Evolutionary conservation across 2,888 invertebrate species (phyloP), one percentile per base, ranked within the genome.

Genomic region (Cybosia mesomella): DNA sequence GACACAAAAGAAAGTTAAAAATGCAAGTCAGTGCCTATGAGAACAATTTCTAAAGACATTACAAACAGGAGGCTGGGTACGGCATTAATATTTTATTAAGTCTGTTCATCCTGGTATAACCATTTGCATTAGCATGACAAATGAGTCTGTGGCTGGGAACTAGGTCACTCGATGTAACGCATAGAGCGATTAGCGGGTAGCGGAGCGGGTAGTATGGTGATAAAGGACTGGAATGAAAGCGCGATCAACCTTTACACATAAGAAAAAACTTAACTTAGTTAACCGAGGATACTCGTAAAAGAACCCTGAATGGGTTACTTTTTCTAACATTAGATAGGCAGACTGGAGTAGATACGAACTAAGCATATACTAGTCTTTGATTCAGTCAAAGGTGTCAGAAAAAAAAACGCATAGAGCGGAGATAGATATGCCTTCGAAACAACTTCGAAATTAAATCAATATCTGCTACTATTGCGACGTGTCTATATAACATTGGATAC

Each of bases 1-100:
- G 39, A 22, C n/a, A 39, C 64, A 64, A 43, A 64, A 39, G 49
- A 64, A n/a, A 28, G 8, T 39, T 32, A 24, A 68, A 60, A 55
- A 61, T 43, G 11, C 61, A 65, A 65, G 62, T 69, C 24, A 61
- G 13, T 36, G n/a, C 28, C 15, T 59, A 5, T 28, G 2, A 54
- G 21, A 32, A 36, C 8, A 61, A 55, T 57, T 66, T 39, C 28
- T 32, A 39, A 65, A 65, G 69, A 62, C 22, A 61, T 39, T 24
- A 54, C 39, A 22, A 62, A 66, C 65, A 58, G 54, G 36, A 39
- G 58, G 21, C 57, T 15, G 58, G 57, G 68, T 10, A 55, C 5
- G 36, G 57, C 61, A 74, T 74, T 77, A 58, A 79, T 79, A 77
- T 76, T 71, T 77, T 76, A 76, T 71, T 76, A 80, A 80, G 73